A percentile compares a stretch with the other conserved stretches of the same genome.
phyloP scores from a whole-genome alignment of 2,113 vertebrate species.

The Zeus faber region DNA sequence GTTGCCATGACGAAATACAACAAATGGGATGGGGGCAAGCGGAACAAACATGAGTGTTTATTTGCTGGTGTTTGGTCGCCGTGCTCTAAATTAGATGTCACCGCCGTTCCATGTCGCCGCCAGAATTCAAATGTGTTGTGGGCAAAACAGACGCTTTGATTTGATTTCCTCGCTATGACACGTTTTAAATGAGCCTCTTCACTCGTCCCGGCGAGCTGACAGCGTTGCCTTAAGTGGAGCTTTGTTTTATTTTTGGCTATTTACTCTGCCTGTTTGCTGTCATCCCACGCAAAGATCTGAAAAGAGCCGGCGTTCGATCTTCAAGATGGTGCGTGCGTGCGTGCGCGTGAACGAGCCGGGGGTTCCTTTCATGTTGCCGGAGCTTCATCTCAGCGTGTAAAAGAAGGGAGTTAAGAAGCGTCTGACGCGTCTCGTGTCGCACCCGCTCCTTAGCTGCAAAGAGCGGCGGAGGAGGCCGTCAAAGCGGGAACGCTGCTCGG shows the following conservation, averaged over 20 bases:
- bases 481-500: slow-evolving; percentile 22
- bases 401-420: slow-evolving; percentile 49
- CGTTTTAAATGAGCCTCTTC: slow-evolving; percentile 56
- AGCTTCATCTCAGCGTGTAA: too few species aligned
- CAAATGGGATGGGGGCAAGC: slow-evolving; percentile 60
- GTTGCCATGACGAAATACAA: slow-evolving; percentile 12
- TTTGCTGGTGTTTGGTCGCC: slow-evolving; percentile 43
- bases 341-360: slow-evolving; percentile 20
- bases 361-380: slow-evolving; percentile 58
- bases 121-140: slow-evolving; percentile 40
- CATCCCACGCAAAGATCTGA: slow-evolving; percentile 38
- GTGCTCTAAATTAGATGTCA: slow-evolving; percentile 53
- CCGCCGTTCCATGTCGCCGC: slow-evolving; percentile 42
- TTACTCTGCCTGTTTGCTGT: slow-evolving; percentile 63
- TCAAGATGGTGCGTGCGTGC: slow-evolving; percentile 31
- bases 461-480: slow-evolving; percentile 39
- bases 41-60: slow-evolving; percentile 60
- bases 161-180: slow-evolving; percentile 42
- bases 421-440: slow-evolving; percentile 49
- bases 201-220: slow-evolving; percentile 52
- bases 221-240: slow-evolving; percentile 46
- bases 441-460: slow-evolving; percentile 46
- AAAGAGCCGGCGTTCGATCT: slow-evolving; percentile 48
- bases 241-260: slow-evolving; percentile 73
- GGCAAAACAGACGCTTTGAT: slow-evolving; percentile 51